Evolutionary conservation across 2,797 vertebrate genomes (phyloP).

Genomic region (Todus mexicanus): DNA sequence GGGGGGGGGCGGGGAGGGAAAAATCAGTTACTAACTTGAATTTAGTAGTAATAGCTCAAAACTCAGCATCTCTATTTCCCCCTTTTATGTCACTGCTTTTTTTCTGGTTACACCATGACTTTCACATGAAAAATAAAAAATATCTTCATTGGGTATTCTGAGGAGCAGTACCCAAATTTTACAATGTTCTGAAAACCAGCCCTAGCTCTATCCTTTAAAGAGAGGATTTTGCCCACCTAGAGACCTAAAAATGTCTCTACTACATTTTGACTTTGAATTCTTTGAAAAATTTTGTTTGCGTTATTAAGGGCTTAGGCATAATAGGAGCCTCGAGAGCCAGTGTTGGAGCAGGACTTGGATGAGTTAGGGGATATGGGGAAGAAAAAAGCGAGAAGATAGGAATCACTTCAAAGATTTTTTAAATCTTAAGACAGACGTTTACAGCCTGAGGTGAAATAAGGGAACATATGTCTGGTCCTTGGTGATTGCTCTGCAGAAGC

Average conservation of each 20-base stretch:
- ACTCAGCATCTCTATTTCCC: not conserved
- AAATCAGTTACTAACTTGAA: not conserved
- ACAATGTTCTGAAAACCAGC: not conserved
- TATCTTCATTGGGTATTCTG: not conserved
- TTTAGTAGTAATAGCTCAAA: not conserved
- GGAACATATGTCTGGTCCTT: not conserved
- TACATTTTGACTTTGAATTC: not conserved
- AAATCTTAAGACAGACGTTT: not conserved
- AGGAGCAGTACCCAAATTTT: not conserved
- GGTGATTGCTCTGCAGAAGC: not conserved
- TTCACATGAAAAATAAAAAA: not conserved
- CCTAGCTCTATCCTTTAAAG: not conserved
- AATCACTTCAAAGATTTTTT: not conserved
- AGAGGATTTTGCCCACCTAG: not conserved
- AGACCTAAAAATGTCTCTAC: not conserved
- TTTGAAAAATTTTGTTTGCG: not conserved
- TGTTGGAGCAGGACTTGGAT: not conserved
- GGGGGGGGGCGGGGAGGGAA: fast-evolving
- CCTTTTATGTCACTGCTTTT: not conserved
- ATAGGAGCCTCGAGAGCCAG: not conserved
- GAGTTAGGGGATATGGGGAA: not conserved
- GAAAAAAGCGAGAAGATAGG: not conserved
- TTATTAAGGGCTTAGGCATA: not conserved
- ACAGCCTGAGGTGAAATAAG: not conserved
- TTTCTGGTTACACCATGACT: not conserved